A percentile compares a stretch with the other conserved stretches of the same genome.
Evolutionary conservation across 1,140 invertebrate genomes (phyloP).

Genomic region (Pachyrhynchus sulphureomaculatus): DNA sequence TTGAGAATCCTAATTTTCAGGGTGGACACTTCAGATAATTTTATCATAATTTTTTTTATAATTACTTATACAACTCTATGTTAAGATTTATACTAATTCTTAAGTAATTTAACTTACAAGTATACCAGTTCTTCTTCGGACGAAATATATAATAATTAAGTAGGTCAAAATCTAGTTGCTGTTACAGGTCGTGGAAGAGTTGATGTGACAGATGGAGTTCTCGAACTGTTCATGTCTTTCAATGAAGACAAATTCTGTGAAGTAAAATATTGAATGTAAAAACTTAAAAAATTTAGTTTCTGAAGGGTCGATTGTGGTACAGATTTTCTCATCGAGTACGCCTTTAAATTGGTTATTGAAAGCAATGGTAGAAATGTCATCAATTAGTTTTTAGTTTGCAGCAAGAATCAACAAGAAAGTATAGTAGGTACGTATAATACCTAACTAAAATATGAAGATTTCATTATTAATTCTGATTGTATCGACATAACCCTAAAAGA

Average conservation of each 20-base stretch:
- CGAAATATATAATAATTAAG: conserved; percentile 38
- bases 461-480: conserved; percentile 7
- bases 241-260: conserved; percentile 45
- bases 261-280: conserved; percentile 7
- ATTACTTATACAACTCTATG: not conserved
- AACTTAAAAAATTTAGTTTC: too few relatives aligned
- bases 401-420: too few relatives aligned
- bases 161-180: conserved; percentile 51
- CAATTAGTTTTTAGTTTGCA: too few relatives aligned
- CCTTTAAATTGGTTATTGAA: too few relatives aligned
- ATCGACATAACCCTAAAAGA: too few relatives aligned
- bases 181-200: conserved; percentile 48
- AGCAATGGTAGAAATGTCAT: too few relatives aligned
- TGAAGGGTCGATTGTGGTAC: too few relatives aligned
- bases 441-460: not conserved
- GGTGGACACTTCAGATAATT: not conserved
- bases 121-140: conserved; percentile 40
- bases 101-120: conserved; percentile 35
- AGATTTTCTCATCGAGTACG: too few relatives aligned
- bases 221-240: conserved; percentile 41
- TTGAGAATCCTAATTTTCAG: too few relatives aligned
- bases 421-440: too few relatives aligned
- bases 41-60: not conserved
- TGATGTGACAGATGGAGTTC: conserved; percentile 41
- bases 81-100: not conserved